phyloP scores from a whole-genome alignment of 2,888 invertebrate genomes.

The Trichacis sp. region DNA sequence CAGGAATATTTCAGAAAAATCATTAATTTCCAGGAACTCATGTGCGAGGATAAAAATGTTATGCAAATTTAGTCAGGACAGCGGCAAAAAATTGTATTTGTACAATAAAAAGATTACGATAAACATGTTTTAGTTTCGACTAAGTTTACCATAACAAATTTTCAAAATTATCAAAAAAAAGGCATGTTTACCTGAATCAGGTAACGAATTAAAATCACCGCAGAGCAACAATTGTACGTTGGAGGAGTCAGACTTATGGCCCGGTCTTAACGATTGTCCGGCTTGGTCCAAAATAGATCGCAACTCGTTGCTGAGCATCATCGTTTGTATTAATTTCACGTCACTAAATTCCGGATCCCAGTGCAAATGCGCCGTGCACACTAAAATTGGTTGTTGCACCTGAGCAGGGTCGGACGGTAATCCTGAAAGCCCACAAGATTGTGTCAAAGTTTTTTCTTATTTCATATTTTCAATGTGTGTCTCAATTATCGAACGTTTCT shows the following conservation, averaged over 20 bases:
- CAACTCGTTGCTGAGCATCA: slow-evolving; percentile 97
- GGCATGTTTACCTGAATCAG: slow-evolving; percentile 82
- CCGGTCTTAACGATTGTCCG: slow-evolving; percentile 81
- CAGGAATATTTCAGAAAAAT: too few species aligned
- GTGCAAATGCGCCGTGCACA: slow-evolving; percentile 99
- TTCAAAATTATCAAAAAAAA: slow-evolving; percentile 11
- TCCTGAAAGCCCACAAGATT: slow-evolving; percentile 68
- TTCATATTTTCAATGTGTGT: too few species aligned
- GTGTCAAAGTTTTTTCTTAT: too few species aligned
- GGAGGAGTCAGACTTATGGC: slow-evolving; percentile 79
- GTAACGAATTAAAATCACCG: slow-evolving; percentile 98
- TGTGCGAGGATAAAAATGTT: too few species aligned
- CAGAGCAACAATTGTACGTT: slow-evolving; percentile 93
- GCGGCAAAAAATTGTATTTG: too few species aligned
- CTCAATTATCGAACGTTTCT: too few species aligned
- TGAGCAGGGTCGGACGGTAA: slow-evolving; percentile 81
- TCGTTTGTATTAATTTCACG: slow-evolving; percentile 98
- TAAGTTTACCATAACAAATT: too few species aligned
- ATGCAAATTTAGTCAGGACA: too few species aligned
- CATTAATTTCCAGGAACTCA: too few species aligned
- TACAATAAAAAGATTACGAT: too few species aligned
- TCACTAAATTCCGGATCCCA: slow-evolving; percentile 99
- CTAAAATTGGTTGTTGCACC: slow-evolving; percentile 87
- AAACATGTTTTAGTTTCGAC: too few species aligned
- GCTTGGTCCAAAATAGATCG: slow-evolving; percentile 89